Conservation (phyloP, 1,140 invertebrate species). For the Rhyacophila brunnea region DNA sequence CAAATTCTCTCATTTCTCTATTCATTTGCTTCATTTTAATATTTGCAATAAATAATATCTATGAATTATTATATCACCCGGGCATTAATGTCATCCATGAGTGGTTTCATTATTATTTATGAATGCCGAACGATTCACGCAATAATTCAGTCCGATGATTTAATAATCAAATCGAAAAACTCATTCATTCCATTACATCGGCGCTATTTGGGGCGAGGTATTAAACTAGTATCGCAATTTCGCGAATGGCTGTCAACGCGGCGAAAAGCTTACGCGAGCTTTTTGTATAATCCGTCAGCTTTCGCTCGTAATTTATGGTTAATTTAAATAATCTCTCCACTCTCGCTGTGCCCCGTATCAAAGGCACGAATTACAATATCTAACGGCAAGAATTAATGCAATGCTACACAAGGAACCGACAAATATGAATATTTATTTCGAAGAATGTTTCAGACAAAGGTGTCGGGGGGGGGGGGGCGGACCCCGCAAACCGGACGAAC, state of each 20-base stretch:
- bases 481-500: constrained; percentile 6
- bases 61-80: too few relatives aligned
- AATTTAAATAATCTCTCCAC: constrained; percentile 34
- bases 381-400: constrained; percentile 19
- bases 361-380: constrained; percentile 22
- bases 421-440: constrained; percentile 34
- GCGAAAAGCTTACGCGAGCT: constrained; percentile 28
- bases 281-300: constrained; percentile 34
- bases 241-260: constrained; percentile 13
- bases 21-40: too few relatives aligned
- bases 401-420: constrained; percentile 10
- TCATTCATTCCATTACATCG: constrained; percentile 1
- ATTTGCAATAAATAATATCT: too few relatives aligned
- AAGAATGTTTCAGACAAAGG: constrained; percentile 22
- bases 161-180: constrained; percentile 4
- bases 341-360: constrained; percentile 14
- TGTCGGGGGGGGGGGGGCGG: constrained; percentile 11
- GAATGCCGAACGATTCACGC: too few relatives aligned
- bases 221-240: neutral
- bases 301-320: constrained; percentile 34
- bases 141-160: too few relatives aligned
- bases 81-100: too few relatives aligned
- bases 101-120: too few relatives aligned
- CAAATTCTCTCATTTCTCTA: too few relatives aligned
- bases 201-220: neutral